phyloP scores from a whole-genome alignment of 2,113 vertebrate species.

The Eptatretus burgeri region DNA sequence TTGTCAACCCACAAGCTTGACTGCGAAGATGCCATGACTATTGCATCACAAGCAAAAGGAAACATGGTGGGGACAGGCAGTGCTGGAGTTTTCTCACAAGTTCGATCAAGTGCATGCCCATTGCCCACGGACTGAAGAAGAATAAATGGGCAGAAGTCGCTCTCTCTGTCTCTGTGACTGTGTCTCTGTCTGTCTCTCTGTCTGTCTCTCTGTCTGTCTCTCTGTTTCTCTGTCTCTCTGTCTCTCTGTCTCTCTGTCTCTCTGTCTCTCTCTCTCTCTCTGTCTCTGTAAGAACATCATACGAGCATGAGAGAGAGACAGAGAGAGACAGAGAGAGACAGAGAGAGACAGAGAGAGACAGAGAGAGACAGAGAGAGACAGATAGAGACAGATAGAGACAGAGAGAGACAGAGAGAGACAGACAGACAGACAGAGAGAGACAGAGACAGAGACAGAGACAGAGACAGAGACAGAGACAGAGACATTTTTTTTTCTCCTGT shows the following conservation, averaged over 20 bases:
- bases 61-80: too few relatives aligned
- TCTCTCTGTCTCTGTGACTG: not conserved
- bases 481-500: too few relatives aligned
- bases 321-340: not conserved
- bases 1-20: too few relatives aligned
- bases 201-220: not conserved
- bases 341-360: not conserved
- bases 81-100: too few relatives aligned
- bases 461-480: not conserved
- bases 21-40: too few relatives aligned
- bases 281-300: not conserved
- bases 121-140: too few relatives aligned
- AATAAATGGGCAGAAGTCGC: too few relatives aligned
- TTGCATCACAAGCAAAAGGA: too few relatives aligned
- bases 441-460: not conserved
- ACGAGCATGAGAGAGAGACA: not conserved
- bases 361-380: not conserved
- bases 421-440: not conserved
- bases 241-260: too few relatives aligned
- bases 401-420: not conserved
- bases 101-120: too few relatives aligned
- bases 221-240: not conserved
- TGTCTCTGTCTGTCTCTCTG: not conserved
- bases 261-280: not conserved
- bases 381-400: too few relatives aligned